Evolutionary conservation across 2,113 vertebrate genomes (phyloP).

Genomic region (Chiloscyllium plagiosum): DNA sequence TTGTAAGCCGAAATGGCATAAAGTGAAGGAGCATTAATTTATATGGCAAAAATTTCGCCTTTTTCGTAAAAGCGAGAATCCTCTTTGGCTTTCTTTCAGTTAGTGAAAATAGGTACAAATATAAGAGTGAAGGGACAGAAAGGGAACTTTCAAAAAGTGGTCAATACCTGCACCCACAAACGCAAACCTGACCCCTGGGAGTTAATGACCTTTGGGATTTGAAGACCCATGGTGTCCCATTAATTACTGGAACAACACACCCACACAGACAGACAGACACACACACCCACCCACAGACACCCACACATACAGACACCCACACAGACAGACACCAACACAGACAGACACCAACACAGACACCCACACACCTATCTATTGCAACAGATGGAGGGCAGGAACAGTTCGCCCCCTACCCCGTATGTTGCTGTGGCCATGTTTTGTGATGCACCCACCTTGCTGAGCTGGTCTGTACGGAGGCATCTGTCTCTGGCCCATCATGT

Average conservation of each 20-base stretch:
- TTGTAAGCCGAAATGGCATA: no score
- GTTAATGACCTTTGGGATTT: neutral
- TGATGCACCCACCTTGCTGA: conserved; percentile 79
- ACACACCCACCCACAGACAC: neutral
- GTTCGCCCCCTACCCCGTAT: neutral
- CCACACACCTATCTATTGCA: neutral
- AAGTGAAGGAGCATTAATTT: no score
- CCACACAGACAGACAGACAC: no score
- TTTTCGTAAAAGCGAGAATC: no score
- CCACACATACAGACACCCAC: no score
- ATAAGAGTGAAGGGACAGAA: no score
- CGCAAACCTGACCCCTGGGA: neutral
- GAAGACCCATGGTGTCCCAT: neutral
- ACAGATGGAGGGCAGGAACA: neutral
- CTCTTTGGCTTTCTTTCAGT: no score
- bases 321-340: no score
- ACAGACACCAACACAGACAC: no score
- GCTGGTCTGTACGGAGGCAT: conserved; percentile 96
- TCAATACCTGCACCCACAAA: neutral
- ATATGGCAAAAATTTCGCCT: no score
- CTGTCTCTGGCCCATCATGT: conserved; percentile 94
- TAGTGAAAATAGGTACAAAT: no score
- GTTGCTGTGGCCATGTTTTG: neutral
- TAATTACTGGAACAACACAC: neutral
- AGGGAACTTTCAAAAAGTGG: no score